Evolutionary conservation across 2,113 vertebrate species (phyloP).

Genomic region (Piprites chloris): DNA sequence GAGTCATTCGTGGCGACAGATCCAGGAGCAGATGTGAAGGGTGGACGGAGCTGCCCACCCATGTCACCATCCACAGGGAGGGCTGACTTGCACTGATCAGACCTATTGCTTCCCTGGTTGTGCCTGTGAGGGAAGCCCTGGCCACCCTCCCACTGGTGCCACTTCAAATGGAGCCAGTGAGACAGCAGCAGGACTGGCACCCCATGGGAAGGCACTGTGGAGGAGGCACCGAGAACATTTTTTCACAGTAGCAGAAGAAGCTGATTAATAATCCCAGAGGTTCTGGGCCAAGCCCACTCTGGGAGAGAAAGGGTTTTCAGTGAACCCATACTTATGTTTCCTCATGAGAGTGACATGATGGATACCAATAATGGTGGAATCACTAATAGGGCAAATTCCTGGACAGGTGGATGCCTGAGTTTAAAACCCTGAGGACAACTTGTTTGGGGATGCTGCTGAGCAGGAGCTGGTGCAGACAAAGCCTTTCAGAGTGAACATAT

Average conservation of each 20-base stretch:
- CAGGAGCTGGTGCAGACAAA: background rate
- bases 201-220: background rate
- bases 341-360: background rate
- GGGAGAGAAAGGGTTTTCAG: background rate
- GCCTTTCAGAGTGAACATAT: background rate
- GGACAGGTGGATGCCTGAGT: background rate
- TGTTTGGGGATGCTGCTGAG: background rate
- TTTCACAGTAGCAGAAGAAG: background rate
- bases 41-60: background rate
- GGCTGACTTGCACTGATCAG: background rate
- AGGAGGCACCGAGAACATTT: background rate
- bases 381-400: background rate
- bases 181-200: background rate
- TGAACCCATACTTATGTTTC: background rate
- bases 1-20: accelerated
- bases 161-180: background rate
- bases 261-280: background rate
- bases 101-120: background rate
- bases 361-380: background rate
- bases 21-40: background rate
- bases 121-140: background rate
- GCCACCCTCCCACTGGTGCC: background rate
- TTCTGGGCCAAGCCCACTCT: background rate
- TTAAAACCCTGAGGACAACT: background rate
- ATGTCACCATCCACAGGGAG: background rate